Percentiles rank a stretch among this genome's conserved stretches.
Conservation (phyloP, 1,140 invertebrate genomes). For the Heliconius eleuchia region DNA sequence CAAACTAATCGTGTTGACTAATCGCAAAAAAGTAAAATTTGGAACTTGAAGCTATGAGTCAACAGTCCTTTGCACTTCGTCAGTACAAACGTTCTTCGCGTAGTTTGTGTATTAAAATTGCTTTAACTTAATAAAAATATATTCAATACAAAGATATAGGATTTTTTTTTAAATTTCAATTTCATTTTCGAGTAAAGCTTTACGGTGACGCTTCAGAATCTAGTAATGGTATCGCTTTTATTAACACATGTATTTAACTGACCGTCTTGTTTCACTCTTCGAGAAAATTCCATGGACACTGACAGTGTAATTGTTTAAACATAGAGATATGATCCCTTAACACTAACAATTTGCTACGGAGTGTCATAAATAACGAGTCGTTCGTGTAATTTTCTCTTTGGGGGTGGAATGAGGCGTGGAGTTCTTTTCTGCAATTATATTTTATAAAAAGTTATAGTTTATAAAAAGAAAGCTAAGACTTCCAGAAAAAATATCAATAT, state of each 20-base stretch:
- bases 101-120: not conserved
- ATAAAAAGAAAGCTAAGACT: not conserved
- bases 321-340: conserved; percentile 26
- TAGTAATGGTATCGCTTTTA: not conserved
- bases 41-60: conserved; percentile 1
- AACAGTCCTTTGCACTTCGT: conserved; percentile 22
- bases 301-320: conserved; percentile 38
- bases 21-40: conserved; percentile 31
- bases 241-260: conserved; percentile 6
- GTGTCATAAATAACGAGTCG: conserved; percentile 25
- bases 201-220: not conserved
- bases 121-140: no score
- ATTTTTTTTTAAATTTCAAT: not conserved
- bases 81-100: not conserved
- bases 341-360: conserved; percentile 19
- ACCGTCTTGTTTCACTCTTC: conserved; percentile 27
- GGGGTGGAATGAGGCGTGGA: conserved; percentile 1
- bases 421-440: not conserved
- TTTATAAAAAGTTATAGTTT: not conserved
- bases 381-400: conserved; percentile 26
- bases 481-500: not conserved
- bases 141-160: no score
- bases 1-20: conserved; percentile 42
- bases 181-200: not conserved
- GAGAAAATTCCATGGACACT: conserved; percentile 28